A percentile compares a stretch with the other conserved stretches of the same genome.
These are phyloP conservation scores for Chaetodon auriga DNA, from an alignment of 2,113 vertebrate genomes.

Conservation along the genomic window DNA sequence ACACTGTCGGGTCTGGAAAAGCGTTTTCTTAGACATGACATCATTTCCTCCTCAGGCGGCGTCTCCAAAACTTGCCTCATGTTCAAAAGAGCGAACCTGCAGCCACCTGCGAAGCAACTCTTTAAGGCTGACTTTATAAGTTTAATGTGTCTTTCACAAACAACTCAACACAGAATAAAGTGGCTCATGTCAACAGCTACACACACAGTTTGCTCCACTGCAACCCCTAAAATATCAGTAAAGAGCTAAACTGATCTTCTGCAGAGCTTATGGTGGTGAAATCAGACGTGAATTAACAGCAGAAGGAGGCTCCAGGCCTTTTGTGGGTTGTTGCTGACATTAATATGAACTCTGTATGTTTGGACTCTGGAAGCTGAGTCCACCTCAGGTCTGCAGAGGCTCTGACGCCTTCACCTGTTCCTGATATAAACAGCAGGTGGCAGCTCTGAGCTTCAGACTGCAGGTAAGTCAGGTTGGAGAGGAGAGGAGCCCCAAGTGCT, in stretches of 20 bases:
- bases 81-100: conserved; percentile 36
- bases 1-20: conserved; percentile 64
- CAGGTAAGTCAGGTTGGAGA: conserved; percentile 61
- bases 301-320: background rate
- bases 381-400: background rate
- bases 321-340: background rate
- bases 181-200: background rate
- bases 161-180: background rate
- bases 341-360: background rate
- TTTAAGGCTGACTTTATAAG: background rate
- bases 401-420: conserved; percentile 59
- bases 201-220: background rate
- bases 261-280: background rate
- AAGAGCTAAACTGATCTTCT: fast-evolving
- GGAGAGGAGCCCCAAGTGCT: background rate
- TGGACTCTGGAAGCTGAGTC: conserved; percentile 1
- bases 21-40: conserved; percentile 67
- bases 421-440: conserved; percentile 79
- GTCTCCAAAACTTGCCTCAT: conserved; percentile 51
- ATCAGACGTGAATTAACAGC: background rate
- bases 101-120: conserved; percentile 4
- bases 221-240: background rate
- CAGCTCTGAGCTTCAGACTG: conserved; percentile 76
- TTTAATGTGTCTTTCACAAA: background rate
- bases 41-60: conserved; percentile 66